phyloP scores from a whole-genome alignment of 2,888 invertebrate genomes.

The Sminthurinus aureus region DNA sequence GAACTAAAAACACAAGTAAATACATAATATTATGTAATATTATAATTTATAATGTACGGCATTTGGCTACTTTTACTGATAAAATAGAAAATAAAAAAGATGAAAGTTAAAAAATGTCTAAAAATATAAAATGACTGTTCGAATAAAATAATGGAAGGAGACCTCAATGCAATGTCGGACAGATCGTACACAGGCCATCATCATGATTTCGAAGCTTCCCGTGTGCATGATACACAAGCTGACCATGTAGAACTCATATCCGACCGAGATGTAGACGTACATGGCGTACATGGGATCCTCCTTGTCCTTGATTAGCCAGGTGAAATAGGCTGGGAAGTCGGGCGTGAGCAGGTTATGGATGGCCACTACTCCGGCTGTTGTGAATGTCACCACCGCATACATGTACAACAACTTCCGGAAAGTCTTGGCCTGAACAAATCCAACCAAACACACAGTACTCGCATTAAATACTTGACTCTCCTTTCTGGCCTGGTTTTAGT shows the following conservation, averaged over 20 bases:
- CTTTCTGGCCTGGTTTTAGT: no score
- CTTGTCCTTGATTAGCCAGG: slow-evolving; percentile 41
- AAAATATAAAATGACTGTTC: no score
- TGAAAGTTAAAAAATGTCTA: no score
- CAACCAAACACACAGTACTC: neutral
- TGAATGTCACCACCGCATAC: slow-evolving; percentile 51
- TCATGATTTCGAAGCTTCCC: slow-evolving; percentile 58
- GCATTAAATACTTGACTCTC: no score
- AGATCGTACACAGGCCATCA: slow-evolving; percentile 57
- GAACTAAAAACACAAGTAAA: no score
- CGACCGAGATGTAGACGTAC: slow-evolving; percentile 48
- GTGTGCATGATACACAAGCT: slow-evolving; percentile 46
- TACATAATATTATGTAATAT: no score
- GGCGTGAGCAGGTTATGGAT: slow-evolving; percentile 55
- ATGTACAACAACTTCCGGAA: slow-evolving; percentile 54
- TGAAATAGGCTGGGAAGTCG: slow-evolving; percentile 54
- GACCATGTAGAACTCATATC: slow-evolving; percentile 59
- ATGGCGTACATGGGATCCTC: slow-evolving; percentile 44
- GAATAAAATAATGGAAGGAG: no score
- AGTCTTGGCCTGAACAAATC: slow-evolving; percentile 49
- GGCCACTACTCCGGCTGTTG: slow-evolving; percentile 50
- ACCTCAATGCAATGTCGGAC: slow-evolving; percentile 58
- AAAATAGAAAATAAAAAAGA: no score
- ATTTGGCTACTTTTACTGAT: no score
- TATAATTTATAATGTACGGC: no score